Evolutionary conservation across 2,888 invertebrate genomes (phyloP), one percentile per base, ranked within the genome.

Genomic region (Tuta absoluta): DNA sequence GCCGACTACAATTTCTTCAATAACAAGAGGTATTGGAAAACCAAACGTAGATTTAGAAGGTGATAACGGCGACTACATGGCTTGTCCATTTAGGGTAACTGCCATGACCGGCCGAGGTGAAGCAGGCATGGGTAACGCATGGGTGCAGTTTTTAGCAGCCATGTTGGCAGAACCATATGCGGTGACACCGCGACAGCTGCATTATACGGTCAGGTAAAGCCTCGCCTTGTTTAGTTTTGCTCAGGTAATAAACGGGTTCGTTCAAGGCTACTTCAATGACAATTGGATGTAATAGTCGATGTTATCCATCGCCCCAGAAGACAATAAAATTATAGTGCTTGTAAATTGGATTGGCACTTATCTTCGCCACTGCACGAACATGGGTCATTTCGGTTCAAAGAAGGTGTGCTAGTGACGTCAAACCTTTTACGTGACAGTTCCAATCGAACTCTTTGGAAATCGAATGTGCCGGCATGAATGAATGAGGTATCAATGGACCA

Each of bases 81-180:
- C 73, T 67, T 71, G 71, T 61, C 87, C 86, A 71, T 85, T 80
- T 84, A 75, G 71, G 82, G 86, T 76, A 85, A 82, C 80, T 79
- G 69, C 84, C 72, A 69, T 76, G 70, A 66, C 65, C 67, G 66
- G 67, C 77, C 75, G 72, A 77, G 78, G 73, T 69, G 68, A 74
- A 72, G 77, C 74, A 74, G 69, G 72, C 70, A 73, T 75, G 72
- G 73, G 66, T 73, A 72, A 70, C 69, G 69, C 72, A 71, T 74
- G 66, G 74, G 72, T 75, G 76, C 77, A 75, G 72, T 71, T 69
- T 72, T 72, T 67, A 70, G 74, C 63, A 67, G 65, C 77, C 74
- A 73, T 76, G 73, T 71, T 72, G 63, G 73, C 71, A 72, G 68
- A 68, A 69, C 73, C 75, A 77, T 77, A 77, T 75, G 77, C 75